These are phyloP conservation scores for Lithobius niger DNA, from an alignment of 1,140 invertebrate genomes.

Conservation along the genomic window DNA sequence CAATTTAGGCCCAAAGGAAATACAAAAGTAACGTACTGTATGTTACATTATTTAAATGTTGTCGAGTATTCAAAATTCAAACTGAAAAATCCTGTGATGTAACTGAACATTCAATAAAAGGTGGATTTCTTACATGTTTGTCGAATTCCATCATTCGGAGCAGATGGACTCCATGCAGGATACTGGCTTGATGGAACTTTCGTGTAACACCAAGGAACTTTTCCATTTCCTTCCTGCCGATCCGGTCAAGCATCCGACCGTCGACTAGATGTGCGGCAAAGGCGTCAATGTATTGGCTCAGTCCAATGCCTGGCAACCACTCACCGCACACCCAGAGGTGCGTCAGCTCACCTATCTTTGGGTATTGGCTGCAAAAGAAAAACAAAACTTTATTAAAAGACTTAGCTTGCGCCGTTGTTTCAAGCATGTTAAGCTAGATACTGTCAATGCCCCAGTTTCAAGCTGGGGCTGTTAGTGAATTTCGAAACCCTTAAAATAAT, in stretches of 20 bases:
- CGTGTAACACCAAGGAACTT: slow-evolving; percentile 68
- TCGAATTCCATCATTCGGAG: slow-evolving; percentile 84
- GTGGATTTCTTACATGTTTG: slow-evolving; percentile 61
- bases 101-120: no score
- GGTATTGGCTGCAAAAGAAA: slow-evolving; percentile 54
- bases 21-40: no score
- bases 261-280: slow-evolving; percentile 84
- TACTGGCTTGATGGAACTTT: slow-evolving; percentile 85
- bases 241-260: slow-evolving; percentile 75
- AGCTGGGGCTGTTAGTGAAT: no score
- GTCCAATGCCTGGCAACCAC: slow-evolving; percentile 77
- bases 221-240: slow-evolving; percentile 86
- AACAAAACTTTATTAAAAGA: neutral
- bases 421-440: neutral
- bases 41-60: no score
- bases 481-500: no score
- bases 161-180: slow-evolving; percentile 82
- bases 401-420: neutral
- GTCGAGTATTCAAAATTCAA: no score
- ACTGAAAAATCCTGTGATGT: no score
- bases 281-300: slow-evolving; percentile 73
- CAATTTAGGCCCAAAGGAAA: no score
- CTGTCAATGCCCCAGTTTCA: no score
- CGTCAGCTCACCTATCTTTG: slow-evolving; percentile 65
- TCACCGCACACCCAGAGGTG: slow-evolving; percentile 85